Percentiles rank a stretch among this genome's conserved stretches.
Evolutionary conservation across 2,797 vertebrate species (phyloP).

Genomic region (Artibeus jamaicensis): DNA sequence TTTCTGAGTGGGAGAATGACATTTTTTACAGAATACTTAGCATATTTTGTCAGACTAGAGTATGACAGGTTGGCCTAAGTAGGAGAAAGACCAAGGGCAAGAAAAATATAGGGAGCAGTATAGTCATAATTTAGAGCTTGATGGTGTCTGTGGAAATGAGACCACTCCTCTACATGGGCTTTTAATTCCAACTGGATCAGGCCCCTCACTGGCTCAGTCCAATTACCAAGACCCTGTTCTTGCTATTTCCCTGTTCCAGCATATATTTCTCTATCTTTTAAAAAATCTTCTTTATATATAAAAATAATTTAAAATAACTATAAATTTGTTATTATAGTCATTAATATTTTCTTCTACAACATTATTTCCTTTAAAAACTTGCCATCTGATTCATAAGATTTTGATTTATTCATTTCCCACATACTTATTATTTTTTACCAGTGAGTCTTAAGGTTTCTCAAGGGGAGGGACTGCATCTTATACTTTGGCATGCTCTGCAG

Average conservation of each 20-base stretch:
- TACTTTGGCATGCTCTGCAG: neutral
- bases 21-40: neutral
- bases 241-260: neutral
- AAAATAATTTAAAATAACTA: constrained; percentile 18
- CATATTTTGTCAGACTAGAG: constrained; percentile 36
- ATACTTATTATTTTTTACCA: constrained; percentile 42
- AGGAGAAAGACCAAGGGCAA: constrained; percentile 13
- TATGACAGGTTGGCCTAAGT: constrained; percentile 17
- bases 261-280: neutral
- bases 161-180: neutral
- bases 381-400: constrained; percentile 20
- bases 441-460: constrained; percentile 8
- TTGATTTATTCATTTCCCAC: constrained; percentile 23
- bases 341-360: neutral
- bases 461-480: neutral
- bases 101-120: neutral
- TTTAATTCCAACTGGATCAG: neutral
- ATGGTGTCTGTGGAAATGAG: neutral
- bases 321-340: neutral
- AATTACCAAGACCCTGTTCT: neutral
- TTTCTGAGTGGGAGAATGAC: neutral
- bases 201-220: neutral
- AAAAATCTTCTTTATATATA: neutral
- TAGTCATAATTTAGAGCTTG: constrained; percentile 1
- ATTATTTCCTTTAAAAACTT: constrained; percentile 16